These are phyloP conservation scores for Drosophila orena DNA, from an alignment of 1,140 invertebrate species.

Conservation along the genomic window DNA sequence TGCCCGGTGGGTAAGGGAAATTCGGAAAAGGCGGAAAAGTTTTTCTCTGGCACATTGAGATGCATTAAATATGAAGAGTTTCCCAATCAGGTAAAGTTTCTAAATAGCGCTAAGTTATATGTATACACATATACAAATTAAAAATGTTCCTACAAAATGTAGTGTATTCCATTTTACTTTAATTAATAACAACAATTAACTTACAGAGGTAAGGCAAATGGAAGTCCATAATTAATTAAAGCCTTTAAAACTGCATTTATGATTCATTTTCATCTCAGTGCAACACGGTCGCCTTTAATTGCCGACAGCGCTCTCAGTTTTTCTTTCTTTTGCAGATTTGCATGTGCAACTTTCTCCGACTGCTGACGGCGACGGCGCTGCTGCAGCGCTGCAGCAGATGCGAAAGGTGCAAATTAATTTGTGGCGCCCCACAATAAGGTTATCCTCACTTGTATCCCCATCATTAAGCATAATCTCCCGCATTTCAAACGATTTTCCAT, in stretches of 20 bases:
- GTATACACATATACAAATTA: background rate
- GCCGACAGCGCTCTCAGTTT: conserved; percentile 40
- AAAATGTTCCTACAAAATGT: no score
- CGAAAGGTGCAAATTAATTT: conserved; percentile 83
- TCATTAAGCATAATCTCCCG: conserved; percentile 42
- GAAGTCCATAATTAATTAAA: background rate
- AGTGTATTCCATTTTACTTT: no score
- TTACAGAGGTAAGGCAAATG: background rate
- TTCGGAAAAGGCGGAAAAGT: background rate
- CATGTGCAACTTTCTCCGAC: conserved; percentile 78
- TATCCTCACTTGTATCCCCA: conserved; percentile 58
- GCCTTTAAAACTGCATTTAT: background rate
- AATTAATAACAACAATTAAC: no score
- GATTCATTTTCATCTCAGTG: conserved; percentile 4
- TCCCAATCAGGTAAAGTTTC: conserved; percentile 6
- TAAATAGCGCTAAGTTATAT: background rate
- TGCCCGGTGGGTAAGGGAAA: conserved; percentile 10
- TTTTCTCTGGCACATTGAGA: background rate
- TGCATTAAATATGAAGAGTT: conserved; percentile 7
- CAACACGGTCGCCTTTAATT: conserved; percentile 12
- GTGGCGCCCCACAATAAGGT: conserved; percentile 74
- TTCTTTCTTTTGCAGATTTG: conserved; percentile 65
- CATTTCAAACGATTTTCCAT: conserved; percentile 34
- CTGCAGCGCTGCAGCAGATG: conserved; percentile 43
- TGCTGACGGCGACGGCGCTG: conserved; percentile 23